phyloP scores from a whole-genome alignment of 2,113 vertebrate genomes.

The Heptranchias perlo region DNA sequence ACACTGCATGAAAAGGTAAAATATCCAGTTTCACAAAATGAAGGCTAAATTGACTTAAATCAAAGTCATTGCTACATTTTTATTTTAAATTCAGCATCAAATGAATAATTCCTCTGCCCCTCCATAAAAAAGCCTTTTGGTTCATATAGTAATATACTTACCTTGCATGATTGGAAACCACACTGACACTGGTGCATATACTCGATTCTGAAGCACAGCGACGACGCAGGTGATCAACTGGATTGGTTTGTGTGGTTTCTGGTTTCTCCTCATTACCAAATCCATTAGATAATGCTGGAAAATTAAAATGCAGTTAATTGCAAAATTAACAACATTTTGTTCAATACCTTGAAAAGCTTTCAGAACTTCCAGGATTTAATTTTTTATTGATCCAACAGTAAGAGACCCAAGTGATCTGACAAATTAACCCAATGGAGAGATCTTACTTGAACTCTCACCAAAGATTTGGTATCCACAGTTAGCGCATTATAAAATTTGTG shows the following conservation, averaged over 20 bases:
- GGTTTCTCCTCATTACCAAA: slow-evolving; percentile 69
- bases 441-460: background rate
- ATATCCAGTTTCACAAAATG: background rate
- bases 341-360: background rate
- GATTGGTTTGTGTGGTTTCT: slow-evolving; percentile 59
- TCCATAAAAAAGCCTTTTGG: background rate
- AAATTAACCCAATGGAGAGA: background rate
- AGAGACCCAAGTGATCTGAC: background rate
- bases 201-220: slow-evolving; percentile 94
- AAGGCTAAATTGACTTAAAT: background rate
- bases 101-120: background rate
- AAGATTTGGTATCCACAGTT: background rate
- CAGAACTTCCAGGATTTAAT: background rate
- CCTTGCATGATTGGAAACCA: slow-evolving; percentile 75
- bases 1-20: background rate
- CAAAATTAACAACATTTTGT: background rate
- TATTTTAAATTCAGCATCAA: background rate
- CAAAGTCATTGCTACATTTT: background rate
- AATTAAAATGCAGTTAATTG: background rate
- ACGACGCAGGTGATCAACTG: slow-evolving; percentile 68
- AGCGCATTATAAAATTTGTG: background rate
- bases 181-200: slow-evolving; percentile 85
- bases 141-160: slow-evolving; percentile 48
- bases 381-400: background rate
- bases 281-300: slow-evolving; percentile 77